Conservation (phyloP, 2,888 invertebrate species). For the Spicauda simplicius region DNA sequence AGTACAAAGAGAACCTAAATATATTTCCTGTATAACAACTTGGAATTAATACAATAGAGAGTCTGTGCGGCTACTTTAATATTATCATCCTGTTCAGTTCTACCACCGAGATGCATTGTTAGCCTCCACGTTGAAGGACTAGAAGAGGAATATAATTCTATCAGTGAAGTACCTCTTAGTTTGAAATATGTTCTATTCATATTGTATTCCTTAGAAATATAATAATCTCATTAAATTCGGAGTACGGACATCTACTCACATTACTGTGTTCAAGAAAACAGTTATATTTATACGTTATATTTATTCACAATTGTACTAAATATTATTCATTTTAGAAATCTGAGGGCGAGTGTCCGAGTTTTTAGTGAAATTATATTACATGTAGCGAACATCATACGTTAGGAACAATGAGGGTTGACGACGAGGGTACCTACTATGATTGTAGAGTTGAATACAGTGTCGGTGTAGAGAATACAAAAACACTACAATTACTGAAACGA, state of each 20-base stretch:
- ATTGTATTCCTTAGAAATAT: not conserved
- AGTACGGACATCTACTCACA: too few species aligned
- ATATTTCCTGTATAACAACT: not conserved
- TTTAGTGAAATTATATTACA: not conserved
- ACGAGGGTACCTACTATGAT: not conserved
- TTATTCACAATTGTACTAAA: not conserved
- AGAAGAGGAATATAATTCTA: not conserved
- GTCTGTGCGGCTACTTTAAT: not conserved
- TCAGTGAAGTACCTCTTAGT: not conserved
- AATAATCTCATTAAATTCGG: not conserved
- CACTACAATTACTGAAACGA: too few species aligned
- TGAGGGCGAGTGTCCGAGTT: not conserved
- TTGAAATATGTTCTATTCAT: not conserved
- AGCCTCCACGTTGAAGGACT: not conserved
- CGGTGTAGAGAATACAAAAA: not conserved
- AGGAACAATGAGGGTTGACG: not conserved
- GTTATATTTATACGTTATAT: too few species aligned
- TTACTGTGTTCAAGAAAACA: too few species aligned
- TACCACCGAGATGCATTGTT: not conserved
- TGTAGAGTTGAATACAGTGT: not conserved
- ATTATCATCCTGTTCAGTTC: not conserved
- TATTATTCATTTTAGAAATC: not conserved
- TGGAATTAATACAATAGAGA: not conserved
- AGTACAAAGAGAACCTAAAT: not conserved
- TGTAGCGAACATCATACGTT: not conserved